These are phyloP conservation scores for Caranx melampygus DNA, from an alignment of 2,113 vertebrate species.

Conservation along the genomic window DNA sequence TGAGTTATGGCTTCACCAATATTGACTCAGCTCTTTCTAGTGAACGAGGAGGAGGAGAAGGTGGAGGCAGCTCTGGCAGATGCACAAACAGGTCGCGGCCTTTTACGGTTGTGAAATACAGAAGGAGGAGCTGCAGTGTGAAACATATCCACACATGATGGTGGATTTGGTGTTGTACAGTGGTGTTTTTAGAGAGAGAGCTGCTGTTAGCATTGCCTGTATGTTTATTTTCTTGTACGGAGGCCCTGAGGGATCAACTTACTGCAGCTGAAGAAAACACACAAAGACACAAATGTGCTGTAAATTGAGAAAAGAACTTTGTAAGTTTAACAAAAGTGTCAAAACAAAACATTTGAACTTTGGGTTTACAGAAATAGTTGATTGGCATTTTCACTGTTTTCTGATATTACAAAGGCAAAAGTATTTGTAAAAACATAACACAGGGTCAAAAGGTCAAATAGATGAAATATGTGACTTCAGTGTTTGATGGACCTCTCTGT, in stretches of 20 bases:
- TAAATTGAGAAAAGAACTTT: too few species aligned
- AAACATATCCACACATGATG: background rate
- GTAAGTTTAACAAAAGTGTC: too few species aligned
- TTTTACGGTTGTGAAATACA: slow-evolving; percentile 58
- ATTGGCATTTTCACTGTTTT: background rate
- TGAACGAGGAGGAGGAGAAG: slow-evolving; percentile 11
- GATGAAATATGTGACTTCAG: background rate
- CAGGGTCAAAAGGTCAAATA: too few species aligned
- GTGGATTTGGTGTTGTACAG: background rate
- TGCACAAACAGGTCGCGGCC: slow-evolving; percentile 56
- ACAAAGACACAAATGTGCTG: too few species aligned
- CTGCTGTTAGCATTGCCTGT: background rate
- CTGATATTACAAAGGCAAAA: background rate
- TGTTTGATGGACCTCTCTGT: background rate
- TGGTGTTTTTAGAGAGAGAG: background rate
- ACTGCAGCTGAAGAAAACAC: too few species aligned
- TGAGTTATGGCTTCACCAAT: slow-evolving; percentile 69
- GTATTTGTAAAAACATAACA: background rate
- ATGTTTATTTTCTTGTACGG: background rate
- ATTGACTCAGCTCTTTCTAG: slow-evolving; percentile 68
- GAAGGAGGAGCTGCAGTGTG: slow-evolving; percentile 2
- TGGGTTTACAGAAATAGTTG: too few species aligned
- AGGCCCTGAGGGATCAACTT: too few species aligned
- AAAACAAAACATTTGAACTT: too few species aligned
- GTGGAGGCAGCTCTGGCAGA: slow-evolving; percentile 31